Evolutionary conservation across 2,888 invertebrate genomes (phyloP), one percentile per base, ranked within the genome.

Genomic region (Cloeon dipterum): DNA sequence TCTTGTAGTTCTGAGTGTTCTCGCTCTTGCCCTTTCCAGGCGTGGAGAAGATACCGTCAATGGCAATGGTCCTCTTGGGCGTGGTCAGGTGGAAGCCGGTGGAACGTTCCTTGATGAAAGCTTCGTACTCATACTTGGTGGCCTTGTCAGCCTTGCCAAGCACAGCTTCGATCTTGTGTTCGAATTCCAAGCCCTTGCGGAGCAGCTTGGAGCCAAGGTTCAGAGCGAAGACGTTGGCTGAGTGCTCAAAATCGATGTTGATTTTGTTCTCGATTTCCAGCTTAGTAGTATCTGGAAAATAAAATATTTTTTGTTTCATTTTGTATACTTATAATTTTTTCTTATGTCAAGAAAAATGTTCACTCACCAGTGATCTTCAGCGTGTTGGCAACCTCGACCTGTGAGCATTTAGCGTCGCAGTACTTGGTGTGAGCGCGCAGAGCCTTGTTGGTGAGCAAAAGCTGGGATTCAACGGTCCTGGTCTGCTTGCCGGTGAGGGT

Each of bases 401-500:
- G 70, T 0, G 75, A 74, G 49, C 81, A 81, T 45, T 78, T 73
- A 41, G 75, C 74, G 57, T 74, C 76, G 51, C 81, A 81, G 52
- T 74, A 72, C 10, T 76, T 72, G 43, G 71, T 64, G 11, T 72
- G 68, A 19, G 16, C 61, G 47, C 74, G 70, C 52, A 76, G 69
- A 44, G 77, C 75, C 42, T 74, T 65, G 55, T 75, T 73, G 29
- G 79, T 75, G 35, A 72, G 51, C 45, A 76, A 75, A 2, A 35
- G 73, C 56, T 45, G 76, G 76, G 0, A 71, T 67, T 4, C 75
- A 71, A 39, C 75, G 65, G 43, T 73, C 76, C 42, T 70, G 68
- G 2, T 67, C 67, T 2, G 77, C 78, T 29, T 5, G 5, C 35
- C 17, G 25, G 26, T 14, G 35, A 78, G 61, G 16, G 66, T 68